Evolutionary conservation across 2,797 vertebrate species (phyloP).

Genomic region (Phalanger gymnotis): DNA sequence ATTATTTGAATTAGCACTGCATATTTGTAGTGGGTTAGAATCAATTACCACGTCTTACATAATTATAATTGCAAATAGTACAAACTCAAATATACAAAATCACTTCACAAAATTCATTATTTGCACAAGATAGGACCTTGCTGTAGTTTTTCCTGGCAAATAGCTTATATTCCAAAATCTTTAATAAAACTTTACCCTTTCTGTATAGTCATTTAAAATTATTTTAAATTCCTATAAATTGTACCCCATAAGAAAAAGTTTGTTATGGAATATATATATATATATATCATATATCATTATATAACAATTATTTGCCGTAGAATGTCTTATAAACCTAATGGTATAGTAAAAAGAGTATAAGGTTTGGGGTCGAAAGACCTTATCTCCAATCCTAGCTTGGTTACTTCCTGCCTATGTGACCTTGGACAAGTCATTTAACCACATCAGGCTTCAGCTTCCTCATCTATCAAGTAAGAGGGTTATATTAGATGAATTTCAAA

Average conservation of each 20-base stretch:
- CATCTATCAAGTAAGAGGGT: neutral
- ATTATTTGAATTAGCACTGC: neutral
- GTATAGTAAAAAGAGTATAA: neutral
- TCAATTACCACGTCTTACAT: neutral
- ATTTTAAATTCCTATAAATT: neutral
- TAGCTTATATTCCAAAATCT: neutral
- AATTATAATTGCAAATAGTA: neutral
- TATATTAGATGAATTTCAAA: neutral
- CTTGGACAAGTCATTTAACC: neutral
- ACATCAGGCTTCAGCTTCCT: neutral
- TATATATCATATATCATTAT: neutral
- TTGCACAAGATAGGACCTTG: neutral
- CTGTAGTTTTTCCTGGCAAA: neutral
- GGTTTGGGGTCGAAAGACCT: neutral
- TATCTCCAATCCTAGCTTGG: neutral
- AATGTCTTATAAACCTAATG: neutral
- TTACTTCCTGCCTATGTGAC: neutral
- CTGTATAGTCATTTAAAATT: neutral
- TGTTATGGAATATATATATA: neutral
- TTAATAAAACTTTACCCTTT: neutral
- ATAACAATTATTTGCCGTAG: neutral
- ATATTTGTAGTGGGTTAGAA: neutral
- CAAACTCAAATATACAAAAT: neutral
- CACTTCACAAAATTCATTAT: neutral
- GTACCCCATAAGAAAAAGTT: neutral